Base-by-base conservation (phyloP, 2,888 invertebrate species). In the Hemithea aestivaria region DNA sequence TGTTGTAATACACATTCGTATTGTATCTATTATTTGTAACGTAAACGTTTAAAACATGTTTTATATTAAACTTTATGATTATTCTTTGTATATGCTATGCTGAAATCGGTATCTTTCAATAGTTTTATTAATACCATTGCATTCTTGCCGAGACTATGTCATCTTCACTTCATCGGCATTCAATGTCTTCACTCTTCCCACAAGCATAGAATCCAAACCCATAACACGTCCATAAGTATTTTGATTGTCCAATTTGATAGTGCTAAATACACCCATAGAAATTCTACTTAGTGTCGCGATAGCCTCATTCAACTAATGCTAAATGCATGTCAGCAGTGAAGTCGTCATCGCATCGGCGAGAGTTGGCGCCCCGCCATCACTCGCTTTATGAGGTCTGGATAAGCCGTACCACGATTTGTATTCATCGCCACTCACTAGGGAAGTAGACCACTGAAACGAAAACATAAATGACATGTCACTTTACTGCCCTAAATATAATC, bases 311-410 rank as follows among this genome's bases (percentile, higher is more conserved):
- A 25, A n/a, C 38, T 39, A 38, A 51, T 46, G 42, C 42, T 16
- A 43, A 40, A 46, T 47, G 51, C 48, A 41, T 29, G 44, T 32
- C 34, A 47, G 45, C 39, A 47, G 31, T 29, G n/a, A n/a, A n/a
- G n/a, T 42, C 42, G 31, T 40, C 35, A 40, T 42, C 33, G 40
- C 43, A 27, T 38, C 24, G 33, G 37, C 43, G 9, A 37, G 33
- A 41, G 36, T 42, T 53, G 47, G 47, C 46, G 36, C 16, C 8
- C 25, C 10, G 53, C 47, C 53, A 51, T 40, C 21, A 25, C 20
- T 27, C 45, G 27, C 33, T 47, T 52, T 47, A 49, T 43, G 34
- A 45, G 41, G 40, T 42, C 43, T 44, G 35, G 32, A 34, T 33
- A 45, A 38, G 37, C 42, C 36, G 48, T 40, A 27, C 35, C 22